A percentile compares a stretch with the other conserved stretches of the same genome.
Conservation (phyloP, 2,113 vertebrate genomes). For the Phylloscopus whistleri region DNA sequence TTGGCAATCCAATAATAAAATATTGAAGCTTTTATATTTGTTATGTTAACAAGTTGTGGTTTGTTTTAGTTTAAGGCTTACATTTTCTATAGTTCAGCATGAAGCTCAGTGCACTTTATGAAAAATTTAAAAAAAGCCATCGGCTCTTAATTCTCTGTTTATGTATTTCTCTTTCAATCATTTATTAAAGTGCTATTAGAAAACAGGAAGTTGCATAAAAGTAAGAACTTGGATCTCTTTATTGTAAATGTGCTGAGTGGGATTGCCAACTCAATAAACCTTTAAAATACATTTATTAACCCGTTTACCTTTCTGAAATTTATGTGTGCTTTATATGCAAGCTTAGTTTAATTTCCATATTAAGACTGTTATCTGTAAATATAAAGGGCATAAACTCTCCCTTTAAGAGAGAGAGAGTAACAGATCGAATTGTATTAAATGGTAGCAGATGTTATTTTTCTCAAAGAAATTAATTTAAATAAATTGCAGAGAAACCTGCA, state of each 20-base stretch:
- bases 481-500: neutral
- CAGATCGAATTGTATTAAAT: neutral
- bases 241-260: neutral
- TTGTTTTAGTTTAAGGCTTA: constrained; percentile 39
- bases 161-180: neutral
- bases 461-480: constrained; percentile 45
- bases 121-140: neutral
- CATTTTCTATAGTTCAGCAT: neutral
- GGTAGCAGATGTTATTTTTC: constrained; percentile 50
- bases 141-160: neutral
- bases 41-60: neutral
- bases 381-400: constrained; percentile 21
- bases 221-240: neutral
- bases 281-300: constrained; percentile 25
- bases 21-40: constrained; percentile 12
- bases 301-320: neutral
- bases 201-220: neutral
- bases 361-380: constrained; percentile 37
- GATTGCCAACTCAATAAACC: neutral
- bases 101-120: neutral
- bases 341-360: constrained; percentile 32
- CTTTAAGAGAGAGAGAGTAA: constrained; percentile 25
- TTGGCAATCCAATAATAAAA: neutral
- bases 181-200: neutral
- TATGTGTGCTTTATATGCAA: neutral